These are phyloP conservation scores for Auanema freiburgensis DNA, from an alignment of 2,888 invertebrate genomes.

Conservation along the genomic window DNA sequence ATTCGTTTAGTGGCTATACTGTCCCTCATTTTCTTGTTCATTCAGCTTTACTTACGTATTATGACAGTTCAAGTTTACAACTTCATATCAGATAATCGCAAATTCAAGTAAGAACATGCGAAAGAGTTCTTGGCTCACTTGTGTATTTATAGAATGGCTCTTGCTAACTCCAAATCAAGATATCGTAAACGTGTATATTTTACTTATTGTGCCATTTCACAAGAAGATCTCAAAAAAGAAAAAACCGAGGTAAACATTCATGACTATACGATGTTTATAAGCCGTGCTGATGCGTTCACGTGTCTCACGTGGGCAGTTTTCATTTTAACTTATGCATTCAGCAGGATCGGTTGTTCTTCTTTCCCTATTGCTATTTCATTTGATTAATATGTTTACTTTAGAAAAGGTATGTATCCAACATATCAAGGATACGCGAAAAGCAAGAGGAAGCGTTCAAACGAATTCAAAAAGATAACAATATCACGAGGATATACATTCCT, in stretches of 20 bases:
- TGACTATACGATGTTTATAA: neutral
- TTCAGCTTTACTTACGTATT: constrained; percentile 58
- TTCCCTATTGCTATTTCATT: neutral
- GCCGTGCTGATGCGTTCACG: neutral
- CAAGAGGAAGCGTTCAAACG: constrained; percentile 40
- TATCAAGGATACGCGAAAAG: constrained; percentile 30
- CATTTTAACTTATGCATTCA: no score
- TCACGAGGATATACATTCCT: constrained; percentile 41
- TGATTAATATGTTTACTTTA: constrained; percentile 15
- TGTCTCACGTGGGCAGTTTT: neutral
- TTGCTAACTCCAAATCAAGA: constrained; percentile 60
- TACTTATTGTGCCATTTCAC: constrained; percentile 60
- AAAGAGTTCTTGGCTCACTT: no score
- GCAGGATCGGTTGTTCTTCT: neutral
- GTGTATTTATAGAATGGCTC: constrained; percentile 43
- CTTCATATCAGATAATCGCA: constrained; percentile 57
- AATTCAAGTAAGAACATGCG: constrained; percentile 48
- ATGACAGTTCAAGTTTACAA: constrained; percentile 61
- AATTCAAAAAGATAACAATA: constrained; percentile 45
- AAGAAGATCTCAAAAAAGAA: constrained; percentile 42
- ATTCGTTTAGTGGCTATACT: constrained; percentile 61
- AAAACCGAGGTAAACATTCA: constrained; percentile 22
- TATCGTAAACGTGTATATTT: constrained; percentile 63
- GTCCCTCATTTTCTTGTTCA: constrained; percentile 59
- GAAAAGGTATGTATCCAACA: constrained; percentile 30